Base-by-base conservation (phyloP, 2,888 invertebrate species). In the Adela reaumurella region DNA sequence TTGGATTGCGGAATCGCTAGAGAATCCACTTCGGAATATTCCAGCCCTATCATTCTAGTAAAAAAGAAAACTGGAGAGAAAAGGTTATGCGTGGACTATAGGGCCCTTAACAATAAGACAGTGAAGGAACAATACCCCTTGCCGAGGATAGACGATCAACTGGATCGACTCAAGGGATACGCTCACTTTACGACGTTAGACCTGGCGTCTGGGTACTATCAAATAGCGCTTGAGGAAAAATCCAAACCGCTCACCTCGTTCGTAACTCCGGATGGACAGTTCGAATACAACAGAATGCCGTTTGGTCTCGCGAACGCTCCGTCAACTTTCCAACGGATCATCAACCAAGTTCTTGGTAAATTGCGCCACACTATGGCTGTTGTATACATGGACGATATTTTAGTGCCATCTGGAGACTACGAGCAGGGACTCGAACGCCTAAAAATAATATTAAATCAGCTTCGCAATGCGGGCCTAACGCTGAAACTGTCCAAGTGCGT, bases 121-220 rank as follows among this genome's bases (percentile, higher is more conserved):
- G 54, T 58, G 1, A 55, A 57, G 0, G 58, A 61, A 44, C 43
- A 56, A 17, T 59, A 60, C 50, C 63, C 63, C 0, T 47, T 65
- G 24, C 61, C 65, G 2, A 54, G 58, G 24, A 61, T 68, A 3
- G 58, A 62, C 17, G 65, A 68, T 19, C 58, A 63, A 51, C 49
- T 66, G 8, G 56, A 59, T 10, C 35, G 48, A 8, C 43, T 65
- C 14, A 29, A 53, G 1, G 57, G 55, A 1, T 56, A 58, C 35
- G 46, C 19, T 1, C 48, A 51, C 43, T 66, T 57, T 43, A 59
- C 58, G 0, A 55, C 58, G 0, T 49, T 67, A 1, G 61, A 67
- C 48, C 43, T 60, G 46, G 54, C 54, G 19, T 50, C 53, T 1
- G 63, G 59, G 1, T 59, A 61, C 52, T 55, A 59, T 35, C 64